Conservation (phyloP, 2,888 invertebrate genomes). For the Tinea semifulvella region DNA sequence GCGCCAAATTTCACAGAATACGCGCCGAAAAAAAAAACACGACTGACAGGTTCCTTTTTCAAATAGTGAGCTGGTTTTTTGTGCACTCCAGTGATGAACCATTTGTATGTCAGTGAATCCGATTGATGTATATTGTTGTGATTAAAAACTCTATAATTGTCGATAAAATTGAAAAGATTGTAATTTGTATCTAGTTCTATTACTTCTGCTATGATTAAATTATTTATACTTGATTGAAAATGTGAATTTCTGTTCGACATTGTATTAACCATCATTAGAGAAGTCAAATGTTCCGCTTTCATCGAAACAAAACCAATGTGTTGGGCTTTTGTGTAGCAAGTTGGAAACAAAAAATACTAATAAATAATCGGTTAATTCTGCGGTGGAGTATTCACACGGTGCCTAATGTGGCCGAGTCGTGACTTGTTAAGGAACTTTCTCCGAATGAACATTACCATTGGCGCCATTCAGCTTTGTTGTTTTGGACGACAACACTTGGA, state of each 20-base stretch:
- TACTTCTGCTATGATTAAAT: too few relatives aligned
- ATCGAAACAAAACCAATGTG: neutral
- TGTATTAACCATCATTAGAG: too few relatives aligned
- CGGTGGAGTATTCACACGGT: conserved; percentile 52
- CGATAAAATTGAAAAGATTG: too few relatives aligned
- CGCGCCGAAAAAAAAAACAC: conserved; percentile 24
- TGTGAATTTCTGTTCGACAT: too few relatives aligned
- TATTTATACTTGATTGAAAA: too few relatives aligned
- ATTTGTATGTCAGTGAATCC: conserved; percentile 6
- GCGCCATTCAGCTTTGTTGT: conserved; percentile 27
- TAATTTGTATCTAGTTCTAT: too few relatives aligned
- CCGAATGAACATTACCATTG: conserved; percentile 44
- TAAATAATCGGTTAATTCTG: conserved; percentile 18
- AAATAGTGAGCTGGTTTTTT: conserved; percentile 20
- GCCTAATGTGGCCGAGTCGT: conserved; percentile 61
- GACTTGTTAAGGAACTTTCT: conserved; percentile 52
- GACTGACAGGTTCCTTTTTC: conserved; percentile 24
- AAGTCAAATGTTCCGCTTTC: too few relatives aligned
- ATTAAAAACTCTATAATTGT: neutral
- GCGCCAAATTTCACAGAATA: conserved; percentile 61
- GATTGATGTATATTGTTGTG: neutral
- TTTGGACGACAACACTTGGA: too few relatives aligned
- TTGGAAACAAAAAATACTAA: conserved; percentile 3
- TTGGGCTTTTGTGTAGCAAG: neutral
- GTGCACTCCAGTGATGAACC: too few relatives aligned